These are phyloP conservation scores for Caenorhabditis briggsae DNA, from an alignment of 1,140 invertebrate species.

Conservation along the genomic window DNA sequence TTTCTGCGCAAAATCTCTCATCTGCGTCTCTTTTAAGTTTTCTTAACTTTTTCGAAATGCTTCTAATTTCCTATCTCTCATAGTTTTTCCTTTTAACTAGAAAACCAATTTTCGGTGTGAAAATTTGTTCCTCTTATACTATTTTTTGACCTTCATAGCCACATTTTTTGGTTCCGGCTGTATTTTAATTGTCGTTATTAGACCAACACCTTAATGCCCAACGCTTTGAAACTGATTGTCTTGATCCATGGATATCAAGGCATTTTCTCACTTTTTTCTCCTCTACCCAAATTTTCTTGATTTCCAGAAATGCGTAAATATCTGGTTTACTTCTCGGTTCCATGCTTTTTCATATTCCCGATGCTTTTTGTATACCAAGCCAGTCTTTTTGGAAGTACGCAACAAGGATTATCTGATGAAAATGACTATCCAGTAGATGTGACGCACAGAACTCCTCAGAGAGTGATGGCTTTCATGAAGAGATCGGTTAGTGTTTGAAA, in stretches of 20 bases:
- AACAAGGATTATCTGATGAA: background rate
- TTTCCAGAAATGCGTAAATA: conserved; percentile 6
- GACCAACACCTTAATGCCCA: background rate
- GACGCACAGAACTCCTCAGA: too few relatives aligned
- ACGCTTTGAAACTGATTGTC: background rate
- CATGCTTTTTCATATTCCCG: background rate
- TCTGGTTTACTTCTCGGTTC: background rate
- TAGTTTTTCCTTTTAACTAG: background rate
- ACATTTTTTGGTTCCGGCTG: too few relatives aligned
- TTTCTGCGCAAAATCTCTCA: conserved; percentile 11
- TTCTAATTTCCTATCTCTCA: background rate
- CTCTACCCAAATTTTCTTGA: too few relatives aligned
- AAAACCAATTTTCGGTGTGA: background rate
- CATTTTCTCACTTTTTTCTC: background rate
- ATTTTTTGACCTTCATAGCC: background rate
- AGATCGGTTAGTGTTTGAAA: background rate
- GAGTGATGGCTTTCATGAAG: background rate
- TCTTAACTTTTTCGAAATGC: background rate
- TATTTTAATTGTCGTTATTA: too few relatives aligned
- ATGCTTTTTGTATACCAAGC: conserved; percentile 18
- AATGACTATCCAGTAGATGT: background rate
- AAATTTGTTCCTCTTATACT: background rate
- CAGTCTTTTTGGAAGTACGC: background rate
- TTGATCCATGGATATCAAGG: background rate
- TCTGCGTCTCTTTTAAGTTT: background rate